Conservation (phyloP, 2,888 invertebrate genomes). For the Cerceris ruficornis region DNA sequence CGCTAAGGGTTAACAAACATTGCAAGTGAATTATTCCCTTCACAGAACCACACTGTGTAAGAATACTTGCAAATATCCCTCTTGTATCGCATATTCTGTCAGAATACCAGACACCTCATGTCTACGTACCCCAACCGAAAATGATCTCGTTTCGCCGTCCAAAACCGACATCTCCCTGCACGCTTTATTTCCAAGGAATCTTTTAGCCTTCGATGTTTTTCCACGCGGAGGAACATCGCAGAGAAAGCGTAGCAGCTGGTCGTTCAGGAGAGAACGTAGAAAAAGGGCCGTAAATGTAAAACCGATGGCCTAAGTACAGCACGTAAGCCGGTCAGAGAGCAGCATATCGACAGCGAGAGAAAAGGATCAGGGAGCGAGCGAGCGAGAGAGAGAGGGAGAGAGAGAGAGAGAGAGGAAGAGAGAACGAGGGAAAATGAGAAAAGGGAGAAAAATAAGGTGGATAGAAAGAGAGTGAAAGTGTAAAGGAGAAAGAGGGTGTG, state of each 20-base stretch:
- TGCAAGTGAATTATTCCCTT: no score
- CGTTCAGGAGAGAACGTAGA: not conserved
- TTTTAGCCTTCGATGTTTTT: not conserved
- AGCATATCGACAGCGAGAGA: conserved; percentile 14
- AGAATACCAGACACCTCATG: no score
- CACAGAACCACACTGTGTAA: no score
- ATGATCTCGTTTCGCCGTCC: no score
- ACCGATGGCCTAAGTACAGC: conserved; percentile 23
- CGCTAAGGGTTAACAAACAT: no score
- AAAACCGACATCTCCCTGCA: no score
- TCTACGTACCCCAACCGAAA: no score
- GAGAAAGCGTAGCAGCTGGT: conserved; percentile 7
- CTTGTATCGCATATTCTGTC: no score
- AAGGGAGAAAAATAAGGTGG: not conserved
- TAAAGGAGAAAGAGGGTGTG: no score
- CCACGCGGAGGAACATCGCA: not conserved
- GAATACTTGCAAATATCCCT: no score
- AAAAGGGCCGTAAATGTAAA: conserved; percentile 27
- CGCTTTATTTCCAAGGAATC: no score
- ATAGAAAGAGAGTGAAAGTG: not conserved
- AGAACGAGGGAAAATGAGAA: not conserved
- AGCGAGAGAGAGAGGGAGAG: not conserved
- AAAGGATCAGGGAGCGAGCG: not conserved
- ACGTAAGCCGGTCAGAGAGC: conserved; percentile 10
- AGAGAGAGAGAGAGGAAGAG: conserved; percentile 5